phyloP scores from a whole-genome alignment of 1,140 invertebrate genomes.

The Trachymyrmex septentrionalis region DNA sequence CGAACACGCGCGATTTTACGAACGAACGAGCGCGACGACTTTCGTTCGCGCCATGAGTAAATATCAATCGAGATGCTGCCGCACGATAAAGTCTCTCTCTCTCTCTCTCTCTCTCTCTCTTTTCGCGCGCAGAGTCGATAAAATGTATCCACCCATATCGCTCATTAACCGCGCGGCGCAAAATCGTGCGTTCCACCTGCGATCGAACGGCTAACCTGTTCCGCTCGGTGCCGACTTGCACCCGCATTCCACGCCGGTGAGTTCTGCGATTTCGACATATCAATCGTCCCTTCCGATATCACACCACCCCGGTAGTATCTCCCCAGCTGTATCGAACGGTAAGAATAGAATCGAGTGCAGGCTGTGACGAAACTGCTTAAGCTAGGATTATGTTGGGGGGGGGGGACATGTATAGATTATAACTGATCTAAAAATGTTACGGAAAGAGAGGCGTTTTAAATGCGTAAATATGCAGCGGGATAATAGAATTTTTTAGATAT shows the following conservation, averaged over 20 bases:
- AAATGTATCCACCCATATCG: slow-evolving; percentile 35
- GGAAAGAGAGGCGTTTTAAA: neutral
- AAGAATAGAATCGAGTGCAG: slow-evolving; percentile 31
- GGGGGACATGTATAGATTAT: neutral
- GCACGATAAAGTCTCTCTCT: slow-evolving; percentile 18
- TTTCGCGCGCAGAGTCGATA: slow-evolving; percentile 20
- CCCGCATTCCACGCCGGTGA: slow-evolving; percentile 23
- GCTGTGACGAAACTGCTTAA: neutral
- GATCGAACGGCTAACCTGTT: slow-evolving; percentile 26
- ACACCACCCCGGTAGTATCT: neutral
- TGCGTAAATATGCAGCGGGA: neutral
- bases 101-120: neutral
- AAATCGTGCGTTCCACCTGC: slow-evolving; percentile 37
- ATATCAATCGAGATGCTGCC: slow-evolving; percentile 23
- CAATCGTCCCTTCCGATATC: slow-evolving; percentile 10
- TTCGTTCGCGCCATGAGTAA: slow-evolving; percentile 36
- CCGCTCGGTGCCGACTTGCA: neutral
- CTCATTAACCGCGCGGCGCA: slow-evolving; percentile 1
- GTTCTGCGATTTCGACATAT: slow-evolving; percentile 44
- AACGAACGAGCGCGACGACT: slow-evolving; percentile 24
- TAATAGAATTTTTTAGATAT: neutral
- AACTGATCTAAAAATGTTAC: neutral
- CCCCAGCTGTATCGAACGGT: neutral
- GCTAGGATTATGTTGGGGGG: no score
- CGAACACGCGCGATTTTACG: slow-evolving; percentile 10